These are phyloP conservation scores for Erythrocercus mccallii DNA, from an alignment of 2,113 vertebrate species.

Conservation along the genomic window DNA sequence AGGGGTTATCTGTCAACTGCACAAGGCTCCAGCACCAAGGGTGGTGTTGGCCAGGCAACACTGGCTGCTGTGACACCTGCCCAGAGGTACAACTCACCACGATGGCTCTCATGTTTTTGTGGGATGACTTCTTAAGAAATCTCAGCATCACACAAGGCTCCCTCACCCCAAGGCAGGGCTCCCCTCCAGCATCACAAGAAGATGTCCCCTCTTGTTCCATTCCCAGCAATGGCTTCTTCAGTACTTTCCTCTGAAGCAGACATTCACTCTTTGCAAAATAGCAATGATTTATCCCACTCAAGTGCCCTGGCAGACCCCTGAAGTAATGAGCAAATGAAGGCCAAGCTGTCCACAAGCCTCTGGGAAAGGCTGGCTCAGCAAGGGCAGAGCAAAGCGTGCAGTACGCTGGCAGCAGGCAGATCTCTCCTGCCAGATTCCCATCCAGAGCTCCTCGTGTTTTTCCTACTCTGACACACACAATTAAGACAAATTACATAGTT, in stretches of 20 bases:
- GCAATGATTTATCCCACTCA: neutral
- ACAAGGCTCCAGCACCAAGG: neutral
- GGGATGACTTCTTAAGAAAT: neutral
- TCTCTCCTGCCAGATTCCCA: constrained; percentile 31
- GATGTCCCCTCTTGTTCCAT: neutral
- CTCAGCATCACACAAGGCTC: rapidly evolving
- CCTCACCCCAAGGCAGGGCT: neutral
- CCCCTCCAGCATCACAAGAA: neutral
- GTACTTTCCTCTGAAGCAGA: neutral
- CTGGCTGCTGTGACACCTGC: neutral
- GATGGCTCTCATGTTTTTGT: neutral
- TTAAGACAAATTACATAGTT: constrained; percentile 61
- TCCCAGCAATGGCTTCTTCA: neutral
- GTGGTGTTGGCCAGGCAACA: neutral
- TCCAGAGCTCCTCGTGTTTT: neutral
- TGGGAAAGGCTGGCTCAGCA: neutral
- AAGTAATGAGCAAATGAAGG: neutral
- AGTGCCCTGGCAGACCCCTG: neutral
- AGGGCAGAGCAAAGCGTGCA: neutral
- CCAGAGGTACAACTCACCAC: neutral
- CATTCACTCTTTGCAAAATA: neutral
- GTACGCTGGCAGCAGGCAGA: neutral
- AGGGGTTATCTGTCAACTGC: neutral
- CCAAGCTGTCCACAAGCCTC: neutral
- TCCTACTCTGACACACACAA: neutral